Percentiles rank a stretch among this genome's conserved stretches.
Evolutionary conservation across 2,113 vertebrate species (phyloP).

Genomic region (Puntigrus tetrazona): DNA sequence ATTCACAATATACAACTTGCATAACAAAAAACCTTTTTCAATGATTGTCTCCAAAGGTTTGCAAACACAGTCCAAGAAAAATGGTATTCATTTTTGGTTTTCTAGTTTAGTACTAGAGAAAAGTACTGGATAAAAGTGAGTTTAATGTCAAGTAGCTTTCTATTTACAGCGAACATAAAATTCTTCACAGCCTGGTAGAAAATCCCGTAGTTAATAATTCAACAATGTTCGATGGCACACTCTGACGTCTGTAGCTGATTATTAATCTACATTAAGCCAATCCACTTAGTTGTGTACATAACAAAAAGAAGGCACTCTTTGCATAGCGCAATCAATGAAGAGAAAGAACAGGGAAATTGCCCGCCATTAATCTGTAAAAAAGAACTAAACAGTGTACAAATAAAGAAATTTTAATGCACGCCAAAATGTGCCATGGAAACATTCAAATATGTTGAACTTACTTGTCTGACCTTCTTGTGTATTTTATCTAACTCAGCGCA

Average conservation of each 20-base stretch:
- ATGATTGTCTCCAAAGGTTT: conserved; percentile 63
- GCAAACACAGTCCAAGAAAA: conserved; percentile 12
- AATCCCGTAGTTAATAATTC: conserved; percentile 24
- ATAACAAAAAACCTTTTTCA: conserved; percentile 7
- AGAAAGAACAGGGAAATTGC: conserved; percentile 59
- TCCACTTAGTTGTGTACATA: conserved; percentile 57
- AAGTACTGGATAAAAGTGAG: conserved; percentile 1
- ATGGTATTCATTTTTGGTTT: background rate
- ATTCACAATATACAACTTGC: conserved; percentile 59
- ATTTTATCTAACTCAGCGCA: background rate
- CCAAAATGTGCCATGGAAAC: conserved; percentile 32
- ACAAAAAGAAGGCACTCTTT: conserved; percentile 73
- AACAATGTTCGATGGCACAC: conserved; percentile 25
- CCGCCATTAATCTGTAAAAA: conserved; percentile 76
- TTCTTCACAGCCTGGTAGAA: conserved; percentile 48
- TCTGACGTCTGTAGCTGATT: conserved; percentile 33
- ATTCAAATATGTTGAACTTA: background rate
- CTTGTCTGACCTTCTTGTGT: background rate
- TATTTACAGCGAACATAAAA: conserved; percentile 60
- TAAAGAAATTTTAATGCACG: conserved; percentile 71
- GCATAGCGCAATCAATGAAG: background rate
- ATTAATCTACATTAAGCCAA: conserved; percentile 31
- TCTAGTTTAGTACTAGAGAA: background rate
- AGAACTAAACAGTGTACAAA: conserved; percentile 65
- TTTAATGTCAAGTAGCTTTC: conserved; percentile 14